A percentile compares a stretch with the other conserved stretches of the same genome.
Conservation (phyloP, 2,888 invertebrate genomes). For the Cremastinae sp. region DNA sequence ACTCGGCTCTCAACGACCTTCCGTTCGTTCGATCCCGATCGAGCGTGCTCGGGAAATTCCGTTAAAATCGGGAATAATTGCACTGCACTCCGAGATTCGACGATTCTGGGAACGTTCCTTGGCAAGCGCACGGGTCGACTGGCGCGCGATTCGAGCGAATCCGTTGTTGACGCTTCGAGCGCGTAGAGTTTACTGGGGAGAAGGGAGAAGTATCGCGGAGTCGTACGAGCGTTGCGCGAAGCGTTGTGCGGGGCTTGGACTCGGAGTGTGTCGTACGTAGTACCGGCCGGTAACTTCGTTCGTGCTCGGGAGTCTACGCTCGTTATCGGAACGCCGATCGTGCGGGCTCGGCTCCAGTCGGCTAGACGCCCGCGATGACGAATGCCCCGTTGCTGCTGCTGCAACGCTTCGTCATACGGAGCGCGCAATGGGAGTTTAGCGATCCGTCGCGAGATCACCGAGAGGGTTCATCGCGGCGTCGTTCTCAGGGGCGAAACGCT, state of each 20-base stretch:
- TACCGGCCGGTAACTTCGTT: constrained; percentile 68
- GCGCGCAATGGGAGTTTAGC: neutral
- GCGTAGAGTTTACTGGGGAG: constrained; percentile 56
- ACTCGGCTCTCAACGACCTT: neutral
- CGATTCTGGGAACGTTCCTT: neutral
- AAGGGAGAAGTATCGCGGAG: constrained; percentile 12
- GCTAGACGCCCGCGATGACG: constrained; percentile 27
- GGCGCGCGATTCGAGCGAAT: neutral
- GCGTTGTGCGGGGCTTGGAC: constrained; percentile 61
- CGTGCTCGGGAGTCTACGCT: constrained; percentile 38
- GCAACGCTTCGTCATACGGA: neutral
- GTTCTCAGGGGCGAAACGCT: constrained; percentile 1
- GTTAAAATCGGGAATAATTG: neutral
- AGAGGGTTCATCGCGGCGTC: too few species aligned
- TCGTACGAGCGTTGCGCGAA: constrained; percentile 15
- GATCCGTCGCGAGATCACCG: too few species aligned
- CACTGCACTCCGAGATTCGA: neutral
- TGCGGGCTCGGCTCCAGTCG: constrained; percentile 30
- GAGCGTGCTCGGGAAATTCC: too few species aligned
- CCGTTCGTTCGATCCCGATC: neutral
- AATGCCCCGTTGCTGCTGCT: neutral
- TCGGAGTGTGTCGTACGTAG: too few species aligned
- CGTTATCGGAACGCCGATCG: neutral
- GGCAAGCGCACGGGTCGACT: constrained; percentile 19
- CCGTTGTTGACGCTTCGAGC: constrained; percentile 49